Percentiles rank a stretch among this genome's conserved stretches.
Evolutionary conservation across 2,888 invertebrate species (phyloP).

Genomic region (Copidosoma aretas): DNA sequence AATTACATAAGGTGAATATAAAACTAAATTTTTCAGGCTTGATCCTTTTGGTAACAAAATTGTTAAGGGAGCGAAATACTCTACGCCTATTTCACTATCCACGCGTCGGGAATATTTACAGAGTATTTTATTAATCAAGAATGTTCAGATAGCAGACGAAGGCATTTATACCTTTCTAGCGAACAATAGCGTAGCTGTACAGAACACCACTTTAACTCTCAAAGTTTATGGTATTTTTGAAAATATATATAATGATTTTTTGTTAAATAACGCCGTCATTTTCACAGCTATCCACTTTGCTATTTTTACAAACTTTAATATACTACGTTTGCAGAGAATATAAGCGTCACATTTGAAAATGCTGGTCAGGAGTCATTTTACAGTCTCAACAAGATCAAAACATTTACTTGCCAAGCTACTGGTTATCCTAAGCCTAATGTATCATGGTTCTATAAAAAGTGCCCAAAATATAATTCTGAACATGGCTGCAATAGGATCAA

Average conservation of each 20-base stretch:
- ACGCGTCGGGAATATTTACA: no score
- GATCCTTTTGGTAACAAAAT: conserved; percentile 10
- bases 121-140: conserved; percentile 63
- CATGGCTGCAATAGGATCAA: conserved; percentile 35
- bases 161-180: conserved; percentile 69
- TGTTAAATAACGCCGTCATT: no score
- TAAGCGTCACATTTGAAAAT: conserved; percentile 13
- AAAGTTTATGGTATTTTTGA: conserved; percentile 65
- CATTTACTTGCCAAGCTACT: conserved; percentile 65
- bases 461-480: conserved; percentile 57
- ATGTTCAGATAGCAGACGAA: conserved; percentile 65
- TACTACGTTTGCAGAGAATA: conserved; percentile 24
- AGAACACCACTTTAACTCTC: conserved; percentile 64
- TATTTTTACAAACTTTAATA: no score
- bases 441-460: conserved; percentile 66
- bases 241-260: no score
- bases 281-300: not conserved
- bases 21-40: not conserved
- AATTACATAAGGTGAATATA: no score
- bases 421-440: conserved; percentile 69
- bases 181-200: conserved; percentile 61
- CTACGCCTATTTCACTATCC: conserved; percentile 19
- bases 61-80: not conserved
- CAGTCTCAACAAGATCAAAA: conserved; percentile 59
- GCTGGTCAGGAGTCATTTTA: conserved; percentile 60